Evolutionary conservation across 2,113 vertebrate genomes (phyloP).

Genomic region (Clinocottus analis): DNA sequence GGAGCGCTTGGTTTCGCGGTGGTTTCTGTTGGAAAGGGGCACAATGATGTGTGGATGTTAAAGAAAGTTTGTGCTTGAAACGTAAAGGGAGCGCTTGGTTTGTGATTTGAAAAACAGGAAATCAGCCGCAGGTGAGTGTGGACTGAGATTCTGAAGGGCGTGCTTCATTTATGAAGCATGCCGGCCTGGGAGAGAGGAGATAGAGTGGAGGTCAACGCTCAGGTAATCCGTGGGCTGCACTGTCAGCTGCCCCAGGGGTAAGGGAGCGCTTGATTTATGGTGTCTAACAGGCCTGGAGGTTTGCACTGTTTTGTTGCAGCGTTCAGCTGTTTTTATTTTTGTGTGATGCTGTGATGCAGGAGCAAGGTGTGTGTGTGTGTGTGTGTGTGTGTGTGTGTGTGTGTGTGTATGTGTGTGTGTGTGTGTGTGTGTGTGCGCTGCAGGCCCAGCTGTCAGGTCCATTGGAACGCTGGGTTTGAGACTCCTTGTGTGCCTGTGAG

Average conservation of each 20-base stretch:
- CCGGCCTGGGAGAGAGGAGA: not conserved
- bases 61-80: not conserved
- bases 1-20: no score
- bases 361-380: not conserved
- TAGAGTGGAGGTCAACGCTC: not conserved
- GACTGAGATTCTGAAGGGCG: not conserved
- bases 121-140: not conserved
- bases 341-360: not conserved
- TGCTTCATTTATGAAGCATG: not conserved
- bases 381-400: not conserved
- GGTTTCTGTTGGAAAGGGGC: no score
- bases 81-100: not conserved
- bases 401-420: not conserved
- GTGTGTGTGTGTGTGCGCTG: not conserved
- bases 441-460: constrained; percentile 17
- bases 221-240: not conserved
- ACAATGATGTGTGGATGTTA: no score
- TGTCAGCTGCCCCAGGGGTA: not conserved
- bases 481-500: not conserved
- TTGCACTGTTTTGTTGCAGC: not conserved
- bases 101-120: not conserved
- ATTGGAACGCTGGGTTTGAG: constrained; percentile 20
- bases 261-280: constrained; percentile 27
- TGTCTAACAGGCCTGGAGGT: not conserved
- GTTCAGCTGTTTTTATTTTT: not conserved